A percentile compares a stretch with the other conserved stretches of the same genome.
phyloP scores from a whole-genome alignment of 2,797 vertebrate genomes.

The Poecilia picta region DNA sequence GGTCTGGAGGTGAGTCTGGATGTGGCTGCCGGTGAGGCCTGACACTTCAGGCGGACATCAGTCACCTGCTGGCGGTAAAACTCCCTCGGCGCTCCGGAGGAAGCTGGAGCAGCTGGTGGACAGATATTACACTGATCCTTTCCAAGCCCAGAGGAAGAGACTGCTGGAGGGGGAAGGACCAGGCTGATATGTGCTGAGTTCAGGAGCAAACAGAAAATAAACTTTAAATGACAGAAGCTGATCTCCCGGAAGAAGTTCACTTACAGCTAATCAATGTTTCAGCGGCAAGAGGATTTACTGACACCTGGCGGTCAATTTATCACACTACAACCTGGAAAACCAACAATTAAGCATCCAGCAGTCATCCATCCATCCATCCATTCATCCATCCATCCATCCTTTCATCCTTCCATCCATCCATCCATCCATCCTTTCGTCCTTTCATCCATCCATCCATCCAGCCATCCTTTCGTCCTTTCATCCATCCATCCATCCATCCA shows the following conservation, averaged over 20 bases:
- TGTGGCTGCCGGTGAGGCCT: constrained; percentile 8
- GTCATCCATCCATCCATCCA: background rate
- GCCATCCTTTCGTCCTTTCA: background rate
- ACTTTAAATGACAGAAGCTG: background rate
- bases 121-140: constrained; percentile 37
- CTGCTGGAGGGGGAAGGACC: constrained; percentile 2
- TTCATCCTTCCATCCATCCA: too few relatives aligned
- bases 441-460: background rate
- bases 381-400: too few relatives aligned
- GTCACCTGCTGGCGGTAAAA: constrained; percentile 24
- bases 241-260: background rate
- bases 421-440: too few relatives aligned
- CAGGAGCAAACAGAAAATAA: constrained; percentile 1
- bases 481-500: too few relatives aligned
- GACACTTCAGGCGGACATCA: constrained; percentile 30
- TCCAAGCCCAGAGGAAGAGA: constrained; percentile 25
- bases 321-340: background rate
- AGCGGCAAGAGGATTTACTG: constrained; percentile 30
- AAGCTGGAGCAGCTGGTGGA: constrained; percentile 44
- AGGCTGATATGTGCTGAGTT: background rate
- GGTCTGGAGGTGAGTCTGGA: background rate
- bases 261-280: background rate
- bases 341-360: background rate
- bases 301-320: constrained; percentile 15
- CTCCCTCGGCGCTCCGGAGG: constrained; percentile 29